A percentile compares a stretch with the other conserved stretches of the same genome.
These are phyloP conservation scores for Pseudorhombus dupliciocellatus DNA, from an alignment of 2,113 vertebrate genomes.

Conservation along the genomic window DNA sequence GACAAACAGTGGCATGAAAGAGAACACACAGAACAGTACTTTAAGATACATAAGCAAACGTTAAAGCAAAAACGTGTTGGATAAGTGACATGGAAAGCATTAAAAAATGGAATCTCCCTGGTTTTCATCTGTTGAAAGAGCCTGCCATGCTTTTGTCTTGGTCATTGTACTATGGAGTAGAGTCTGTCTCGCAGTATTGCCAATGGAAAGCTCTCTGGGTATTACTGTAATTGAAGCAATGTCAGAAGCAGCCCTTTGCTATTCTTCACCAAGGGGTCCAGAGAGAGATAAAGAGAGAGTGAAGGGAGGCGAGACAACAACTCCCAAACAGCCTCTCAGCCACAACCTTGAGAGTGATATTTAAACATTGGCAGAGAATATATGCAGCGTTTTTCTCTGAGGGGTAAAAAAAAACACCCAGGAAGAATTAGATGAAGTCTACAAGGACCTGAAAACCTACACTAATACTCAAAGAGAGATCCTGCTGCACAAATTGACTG, in stretches of 20 bases:
- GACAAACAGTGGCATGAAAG: background rate
- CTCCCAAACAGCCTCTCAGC: constrained; percentile 27
- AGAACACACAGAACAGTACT: constrained; percentile 6
- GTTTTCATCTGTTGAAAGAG: constrained; percentile 4
- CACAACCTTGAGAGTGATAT: constrained; percentile 38
- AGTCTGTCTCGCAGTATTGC: constrained; percentile 34
- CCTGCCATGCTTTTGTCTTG: constrained; percentile 11
- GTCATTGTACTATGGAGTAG: constrained; percentile 30
- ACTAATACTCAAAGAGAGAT: background rate
- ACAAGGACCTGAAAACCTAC: constrained; percentile 2
- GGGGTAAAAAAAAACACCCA: constrained; percentile 33
- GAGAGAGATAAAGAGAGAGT: constrained; percentile 13
- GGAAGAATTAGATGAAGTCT: constrained; percentile 60
- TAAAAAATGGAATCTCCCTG: constrained; percentile 14
- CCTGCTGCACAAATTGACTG: background rate
- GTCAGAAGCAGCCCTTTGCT: constrained; percentile 51
- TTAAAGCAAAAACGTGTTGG: constrained; percentile 61
- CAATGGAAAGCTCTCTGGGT: constrained; percentile 39
- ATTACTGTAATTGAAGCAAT: constrained; percentile 52
- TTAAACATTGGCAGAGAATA: constrained; percentile 32
- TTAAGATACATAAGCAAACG: constrained; percentile 77
- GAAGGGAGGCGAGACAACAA: constrained; percentile 20
- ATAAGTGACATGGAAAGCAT: constrained; percentile 3
- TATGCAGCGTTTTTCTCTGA: constrained; percentile 49
- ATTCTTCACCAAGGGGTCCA: constrained; percentile 37